Conservation (phyloP, 2,888 invertebrate genomes). For the Ferrisia virgata region DNA sequence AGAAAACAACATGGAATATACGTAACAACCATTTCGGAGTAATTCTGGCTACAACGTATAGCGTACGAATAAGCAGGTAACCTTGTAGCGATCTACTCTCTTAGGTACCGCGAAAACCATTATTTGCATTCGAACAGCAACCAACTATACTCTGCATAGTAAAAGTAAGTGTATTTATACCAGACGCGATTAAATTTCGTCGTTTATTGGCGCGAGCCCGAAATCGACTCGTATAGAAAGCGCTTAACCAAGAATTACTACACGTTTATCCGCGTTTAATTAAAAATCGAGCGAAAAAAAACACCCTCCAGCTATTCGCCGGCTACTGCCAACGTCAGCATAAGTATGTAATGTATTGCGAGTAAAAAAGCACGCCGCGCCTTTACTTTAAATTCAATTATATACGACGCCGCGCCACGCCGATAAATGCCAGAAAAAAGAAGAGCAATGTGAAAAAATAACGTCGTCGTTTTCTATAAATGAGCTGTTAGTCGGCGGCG, state of each 20-base stretch:
- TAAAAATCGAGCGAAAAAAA: background rate
- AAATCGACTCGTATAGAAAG: no score
- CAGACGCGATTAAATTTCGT: background rate
- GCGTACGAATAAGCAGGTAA: no score
- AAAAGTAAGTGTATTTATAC: no score
- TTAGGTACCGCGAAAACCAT: no score
- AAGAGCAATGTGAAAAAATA: conserved; percentile 31
- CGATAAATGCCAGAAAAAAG: background rate
- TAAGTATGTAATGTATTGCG: no score
- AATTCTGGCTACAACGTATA: no score
- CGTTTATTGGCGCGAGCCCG: background rate
- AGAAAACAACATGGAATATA: background rate
- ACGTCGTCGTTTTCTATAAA: conserved; percentile 24
- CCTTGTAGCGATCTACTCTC: no score
- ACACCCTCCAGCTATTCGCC: background rate
- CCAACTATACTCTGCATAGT: no score
- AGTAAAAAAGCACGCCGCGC: background rate
- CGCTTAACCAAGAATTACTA: no score
- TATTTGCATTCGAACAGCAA: background rate
- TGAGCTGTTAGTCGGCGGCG: conserved; percentile 22
- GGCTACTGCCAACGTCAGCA: no score
- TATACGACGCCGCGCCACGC: no score
- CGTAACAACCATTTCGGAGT: background rate
- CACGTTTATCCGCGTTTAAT: conserved; percentile 9
- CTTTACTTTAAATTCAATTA: conserved; percentile 26